These are phyloP conservation scores for Hydropotes inermis DNA, from an alignment of 2,113 vertebrate species.

Conservation along the genomic window DNA sequence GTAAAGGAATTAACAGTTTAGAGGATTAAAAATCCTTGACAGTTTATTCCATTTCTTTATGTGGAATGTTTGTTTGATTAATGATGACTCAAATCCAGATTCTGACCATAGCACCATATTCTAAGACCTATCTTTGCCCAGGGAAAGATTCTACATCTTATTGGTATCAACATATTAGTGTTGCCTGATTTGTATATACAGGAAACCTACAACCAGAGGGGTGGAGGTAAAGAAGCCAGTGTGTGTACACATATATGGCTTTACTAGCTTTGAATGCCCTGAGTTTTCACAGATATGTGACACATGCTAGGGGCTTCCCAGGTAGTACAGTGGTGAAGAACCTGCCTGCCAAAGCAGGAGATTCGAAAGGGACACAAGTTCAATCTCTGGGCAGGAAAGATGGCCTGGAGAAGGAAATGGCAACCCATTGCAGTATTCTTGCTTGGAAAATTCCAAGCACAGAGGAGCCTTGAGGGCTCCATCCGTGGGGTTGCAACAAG, in stretches of 20 bases:
- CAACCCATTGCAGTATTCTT: not conserved
- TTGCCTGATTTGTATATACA: not conserved
- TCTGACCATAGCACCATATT: not conserved
- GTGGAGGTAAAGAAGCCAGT: not conserved
- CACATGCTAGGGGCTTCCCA: not conserved
- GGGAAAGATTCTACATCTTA: not conserved
- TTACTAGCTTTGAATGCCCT: not conserved
- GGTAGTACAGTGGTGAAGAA: not conserved
- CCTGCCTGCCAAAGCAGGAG: not conserved
- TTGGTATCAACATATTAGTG: not conserved
- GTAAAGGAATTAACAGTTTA: slow-evolving; percentile 26
- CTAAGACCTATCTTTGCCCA: not conserved
- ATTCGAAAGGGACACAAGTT: not conserved
- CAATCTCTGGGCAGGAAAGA: not conserved
- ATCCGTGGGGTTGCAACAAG: not conserved
- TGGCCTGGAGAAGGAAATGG: not conserved
- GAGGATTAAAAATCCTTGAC: slow-evolving; percentile 4
- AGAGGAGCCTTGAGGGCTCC: not conserved
- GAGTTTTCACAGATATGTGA: not conserved
- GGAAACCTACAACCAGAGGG: not conserved
- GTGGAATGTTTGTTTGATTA: not conserved
- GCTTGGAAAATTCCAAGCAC: not conserved
- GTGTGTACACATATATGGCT: not conserved
- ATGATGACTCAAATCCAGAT: not conserved
- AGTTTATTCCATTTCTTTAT: not conserved